Evolutionary conservation across 37 sponge, comb jelly and placozoan species (phyloP), one percentile per base, ranked within the genome.

Genomic region (Bolinopsis microptera): DNA sequence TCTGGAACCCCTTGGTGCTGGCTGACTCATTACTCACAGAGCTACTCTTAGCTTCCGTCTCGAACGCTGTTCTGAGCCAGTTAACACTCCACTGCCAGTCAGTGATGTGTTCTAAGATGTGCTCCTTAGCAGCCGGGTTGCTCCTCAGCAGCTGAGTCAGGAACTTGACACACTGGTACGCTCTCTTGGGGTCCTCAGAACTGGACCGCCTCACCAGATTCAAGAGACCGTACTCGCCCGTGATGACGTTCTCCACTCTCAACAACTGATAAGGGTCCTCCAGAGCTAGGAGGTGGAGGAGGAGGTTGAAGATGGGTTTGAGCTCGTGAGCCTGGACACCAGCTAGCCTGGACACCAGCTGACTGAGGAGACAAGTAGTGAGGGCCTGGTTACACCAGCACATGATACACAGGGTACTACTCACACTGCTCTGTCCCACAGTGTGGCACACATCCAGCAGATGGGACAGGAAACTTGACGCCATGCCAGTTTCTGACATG

Each of bases 131-230:
- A 2, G 90, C 1, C 28, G 90, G 90, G 61, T 86, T 86, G 26
- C 61, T 86, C 90, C 90, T 39, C 31, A 86, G 90, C 18, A 86
- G 26, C 61, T 86, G 90, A 9, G 76, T 96, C 0, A 96, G 74
- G 83, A 97, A 98, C 93, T 98, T 98, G 94, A 98, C 94, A 1
- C 96, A 96, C 69, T 96, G 97, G 92, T 98, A 98, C 0, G 97
- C 95, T 76, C 96, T 95, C 94, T 94, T 96, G 39, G 95, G 80
- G 83, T 97, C 99, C 16, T 35, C 34, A 33, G 93, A 69, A 26
- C 94, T 95, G 94, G 94, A 95, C 36, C 74, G 70, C 75, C 77
- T n/a, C 16, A 95, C 93, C 24, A 95, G 93, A 41, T 34, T 95
- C 93, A 77, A 72, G 25, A 37, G 83, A 36, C 90, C 90, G n/a